Percentiles rank a stretch among this genome's conserved stretches.
phyloP scores from a whole-genome alignment of 64 coral and sea anemone species.

The Actinia tenebrosa region DNA sequence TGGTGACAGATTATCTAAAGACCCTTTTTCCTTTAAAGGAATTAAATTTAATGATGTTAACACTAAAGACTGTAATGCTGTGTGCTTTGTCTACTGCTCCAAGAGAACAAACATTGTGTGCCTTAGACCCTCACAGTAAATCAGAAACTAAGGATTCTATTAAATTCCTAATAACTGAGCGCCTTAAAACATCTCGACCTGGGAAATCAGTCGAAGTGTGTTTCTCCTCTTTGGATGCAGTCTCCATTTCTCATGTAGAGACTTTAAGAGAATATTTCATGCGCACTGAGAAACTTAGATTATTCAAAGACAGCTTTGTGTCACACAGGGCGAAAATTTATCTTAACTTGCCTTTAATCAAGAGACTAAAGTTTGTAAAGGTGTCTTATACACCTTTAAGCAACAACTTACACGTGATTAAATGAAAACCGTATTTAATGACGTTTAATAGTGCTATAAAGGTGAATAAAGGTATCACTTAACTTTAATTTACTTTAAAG shows the following conservation, averaged over 20 bases:
- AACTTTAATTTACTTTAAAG: no score
- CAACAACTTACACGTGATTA: no score
- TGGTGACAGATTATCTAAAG: constrained; percentile 54
- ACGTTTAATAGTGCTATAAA: no score
- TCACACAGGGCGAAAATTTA: no score
- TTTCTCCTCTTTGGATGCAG: no score
- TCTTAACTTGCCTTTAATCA: no score
- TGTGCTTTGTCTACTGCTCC: constrained; percentile 72
- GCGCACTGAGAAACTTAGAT: no score
- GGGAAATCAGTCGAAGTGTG: constrained; percentile 21
- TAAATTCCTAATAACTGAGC: constrained; percentile 40
- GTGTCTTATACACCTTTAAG: no score
- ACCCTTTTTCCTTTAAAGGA: constrained; percentile 54
- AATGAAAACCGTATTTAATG: no score
- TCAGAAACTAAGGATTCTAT: neutral
- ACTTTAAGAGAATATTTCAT: neutral
- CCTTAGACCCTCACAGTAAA: constrained; percentile 39
- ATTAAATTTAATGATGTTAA: constrained; percentile 44
- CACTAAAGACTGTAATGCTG: constrained; percentile 76
- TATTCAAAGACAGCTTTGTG: no score
- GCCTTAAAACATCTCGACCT: constrained; percentile 49
- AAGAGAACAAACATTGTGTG: constrained; percentile 66
- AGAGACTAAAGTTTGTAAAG: no score
- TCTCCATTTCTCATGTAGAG: neutral
- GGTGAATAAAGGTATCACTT: no score